Conservation (phyloP, 1,140 invertebrate genomes). For the Copidosoma floridanum region DNA sequence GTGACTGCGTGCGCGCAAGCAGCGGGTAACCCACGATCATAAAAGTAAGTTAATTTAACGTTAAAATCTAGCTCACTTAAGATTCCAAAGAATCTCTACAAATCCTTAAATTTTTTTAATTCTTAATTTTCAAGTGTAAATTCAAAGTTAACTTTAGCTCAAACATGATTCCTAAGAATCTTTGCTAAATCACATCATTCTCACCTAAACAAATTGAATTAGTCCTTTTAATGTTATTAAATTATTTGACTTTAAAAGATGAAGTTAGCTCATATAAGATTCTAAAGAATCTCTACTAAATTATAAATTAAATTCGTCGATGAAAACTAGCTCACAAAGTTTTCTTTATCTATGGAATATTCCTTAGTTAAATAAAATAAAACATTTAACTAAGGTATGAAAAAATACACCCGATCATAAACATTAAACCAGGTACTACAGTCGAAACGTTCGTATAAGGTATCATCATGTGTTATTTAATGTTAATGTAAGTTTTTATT, state of each 20-base stretch:
- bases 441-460: too few relatives aligned
- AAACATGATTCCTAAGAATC: conserved; percentile 2
- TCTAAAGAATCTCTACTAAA: not conserved
- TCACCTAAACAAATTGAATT: too few relatives aligned
- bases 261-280: not conserved
- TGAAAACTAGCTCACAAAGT: conserved; percentile 13
- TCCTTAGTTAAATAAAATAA: too few relatives aligned
- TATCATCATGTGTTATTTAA: too few relatives aligned
- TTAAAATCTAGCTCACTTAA: not conserved
- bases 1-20: too few relatives aligned
- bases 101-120: not conserved
- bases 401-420: too few relatives aligned
- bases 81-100: not conserved
- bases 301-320: not conserved
- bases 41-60: not conserved
- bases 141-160: not conserved
- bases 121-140: too few relatives aligned
- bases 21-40: too few relatives aligned
- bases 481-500: too few relatives aligned
- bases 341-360: conserved; percentile 7
- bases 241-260: not conserved
- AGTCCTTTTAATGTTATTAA: not conserved
- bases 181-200: too few relatives aligned
- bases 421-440: too few relatives aligned
- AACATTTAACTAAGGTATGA: not conserved